Base-by-base conservation (phyloP, 2,113 vertebrate species). In the Elaphurus davidianus region DNA sequence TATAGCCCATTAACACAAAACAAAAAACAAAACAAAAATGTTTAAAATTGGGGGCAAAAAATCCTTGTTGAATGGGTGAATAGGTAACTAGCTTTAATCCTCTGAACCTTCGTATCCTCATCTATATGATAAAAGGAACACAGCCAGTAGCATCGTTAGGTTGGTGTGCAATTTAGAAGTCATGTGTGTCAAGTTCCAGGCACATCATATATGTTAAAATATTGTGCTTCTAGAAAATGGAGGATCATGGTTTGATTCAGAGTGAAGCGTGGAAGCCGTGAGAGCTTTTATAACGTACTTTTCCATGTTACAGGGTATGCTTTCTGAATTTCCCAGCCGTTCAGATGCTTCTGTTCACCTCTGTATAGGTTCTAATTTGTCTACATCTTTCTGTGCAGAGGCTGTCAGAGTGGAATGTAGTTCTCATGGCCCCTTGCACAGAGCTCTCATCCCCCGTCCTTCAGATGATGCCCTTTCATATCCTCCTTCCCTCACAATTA, bases 401-500 rank as follows among this genome's bases (percentile, higher is more conserved):
- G 7, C 76, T 81, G 96, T 78, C 87, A 64, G 8, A 45, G 45
- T 13, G 45, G 62, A n/a, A 54, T 16, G n/a, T 4, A 15, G 45
- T 12, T 82, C 92, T 81, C 40, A 0, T 7, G 30, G 81, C 17
- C 47, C 57, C 0, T 2, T 8, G 57, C 7, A 0, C 6, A 11
- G 25, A 6, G 25, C n/a, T 45, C 76, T 93, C 27, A 27, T 40
- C 43, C n/a, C 8, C 7, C 52, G 57, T 59, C 84, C 84, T 57
- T 89, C 87, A 52, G 5, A 47, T 0, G 0, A 13, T n/a, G 86
- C 27, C 84, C 78, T 92, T 93, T 54, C 50, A 2, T 11, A 1
- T 13, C 33, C 23, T 7, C 47, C 88, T 30, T n/a, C 40, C 64
- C 54, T 74, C 81, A 54, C 27, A 17, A 81, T 92, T 43, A 25